Conservation (phyloP, 2,113 vertebrate genomes). For the Coptodon bakossiorum region DNA sequence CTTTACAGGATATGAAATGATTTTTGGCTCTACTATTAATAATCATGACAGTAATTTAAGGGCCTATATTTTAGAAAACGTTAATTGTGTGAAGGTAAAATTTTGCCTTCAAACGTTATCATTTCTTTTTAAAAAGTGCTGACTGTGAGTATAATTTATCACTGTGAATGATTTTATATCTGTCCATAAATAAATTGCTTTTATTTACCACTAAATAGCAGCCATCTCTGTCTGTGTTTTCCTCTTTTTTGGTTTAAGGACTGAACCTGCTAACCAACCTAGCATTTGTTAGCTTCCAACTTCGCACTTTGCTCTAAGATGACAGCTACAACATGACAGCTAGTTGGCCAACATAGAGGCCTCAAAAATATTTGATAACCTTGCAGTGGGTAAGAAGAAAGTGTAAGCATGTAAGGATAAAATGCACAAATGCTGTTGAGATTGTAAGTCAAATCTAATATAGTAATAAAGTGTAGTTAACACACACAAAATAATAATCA, state of each 20-base stretch:
- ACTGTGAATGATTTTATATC: neutral
- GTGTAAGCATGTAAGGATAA: neutral
- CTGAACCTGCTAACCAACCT: neutral
- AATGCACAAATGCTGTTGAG: neutral
- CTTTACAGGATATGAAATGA: neutral
- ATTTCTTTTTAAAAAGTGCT: neutral
- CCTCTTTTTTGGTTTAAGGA: neutral
- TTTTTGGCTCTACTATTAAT: neutral
- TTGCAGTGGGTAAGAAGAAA: neutral
- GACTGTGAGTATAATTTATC: neutral
- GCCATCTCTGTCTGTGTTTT: neutral
- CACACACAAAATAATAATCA: neutral
- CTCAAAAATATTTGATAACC: neutral
- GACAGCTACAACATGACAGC: neutral
- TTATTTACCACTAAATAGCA: neutral
- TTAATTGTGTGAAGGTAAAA: neutral
- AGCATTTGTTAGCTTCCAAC: neutral
- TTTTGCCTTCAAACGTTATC: rapidly evolving
- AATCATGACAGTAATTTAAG: neutral
- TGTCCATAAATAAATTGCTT: neutral
- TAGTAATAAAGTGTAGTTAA: neutral
- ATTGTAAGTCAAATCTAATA: neutral
- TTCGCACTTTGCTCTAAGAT: neutral
- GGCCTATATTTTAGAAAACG: neutral
- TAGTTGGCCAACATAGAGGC: neutral